These are phyloP conservation scores for Spodoptera litura DNA, from an alignment of 1,140 invertebrate species.

Conservation along the genomic window DNA sequence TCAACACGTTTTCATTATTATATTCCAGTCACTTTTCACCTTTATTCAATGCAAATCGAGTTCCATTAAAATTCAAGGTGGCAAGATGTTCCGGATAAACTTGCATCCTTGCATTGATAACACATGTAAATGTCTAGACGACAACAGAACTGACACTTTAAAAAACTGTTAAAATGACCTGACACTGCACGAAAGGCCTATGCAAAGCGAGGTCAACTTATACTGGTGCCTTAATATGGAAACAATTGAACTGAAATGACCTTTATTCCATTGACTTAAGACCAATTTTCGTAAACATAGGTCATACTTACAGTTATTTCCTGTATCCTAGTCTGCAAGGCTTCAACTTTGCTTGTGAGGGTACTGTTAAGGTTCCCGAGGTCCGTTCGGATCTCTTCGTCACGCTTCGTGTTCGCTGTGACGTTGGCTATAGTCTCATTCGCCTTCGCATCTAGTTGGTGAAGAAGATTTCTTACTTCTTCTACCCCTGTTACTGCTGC, in stretches of 20 bases:
- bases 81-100: background rate
- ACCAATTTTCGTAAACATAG: background rate
- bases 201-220: too few species aligned
- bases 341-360: conserved; percentile 64
- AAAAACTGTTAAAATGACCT: too few species aligned
- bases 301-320: conserved; percentile 68
- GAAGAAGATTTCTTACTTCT: conserved; percentile 67
- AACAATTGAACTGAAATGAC: background rate
- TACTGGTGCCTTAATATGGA: too few species aligned
- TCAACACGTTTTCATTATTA: conserved; percentile 14
- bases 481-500: conserved; percentile 72
- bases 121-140: background rate
- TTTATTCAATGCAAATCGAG: conserved; percentile 27
- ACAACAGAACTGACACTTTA: too few species aligned
- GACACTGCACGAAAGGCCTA: too few species aligned
- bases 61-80: conserved; percentile 27
- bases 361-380: conserved; percentile 65
- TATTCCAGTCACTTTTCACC: conserved; percentile 14
- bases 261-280: background rate
- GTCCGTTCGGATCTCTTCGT: conserved; percentile 65
- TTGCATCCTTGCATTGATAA: conserved; percentile 13
- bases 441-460: conserved; percentile 68
- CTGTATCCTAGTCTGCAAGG: conserved; percentile 68
- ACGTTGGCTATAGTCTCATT: conserved; percentile 78
- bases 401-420: conserved; percentile 58